Evolutionary conservation across 2,113 vertebrate species (phyloP).

Genomic region (Gallinago undulata): DNA sequence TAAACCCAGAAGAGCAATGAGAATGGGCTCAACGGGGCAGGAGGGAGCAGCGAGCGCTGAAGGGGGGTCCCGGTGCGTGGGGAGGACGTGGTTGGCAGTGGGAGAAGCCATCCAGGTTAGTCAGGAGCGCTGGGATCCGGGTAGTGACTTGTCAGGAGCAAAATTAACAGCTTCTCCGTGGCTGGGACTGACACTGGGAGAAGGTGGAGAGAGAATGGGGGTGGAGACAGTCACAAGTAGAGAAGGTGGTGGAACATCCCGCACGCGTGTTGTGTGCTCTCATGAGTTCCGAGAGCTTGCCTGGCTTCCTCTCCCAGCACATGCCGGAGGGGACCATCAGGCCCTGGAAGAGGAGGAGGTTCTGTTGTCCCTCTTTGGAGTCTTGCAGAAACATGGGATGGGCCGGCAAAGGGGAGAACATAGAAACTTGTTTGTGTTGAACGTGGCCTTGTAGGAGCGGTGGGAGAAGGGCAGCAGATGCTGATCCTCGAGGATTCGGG

Average conservation of each 20-base stretch:
- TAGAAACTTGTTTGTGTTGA: not conserved
- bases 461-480: not conserved
- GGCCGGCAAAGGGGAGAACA: no score
- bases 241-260: not conserved
- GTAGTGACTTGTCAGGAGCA: not conserved
- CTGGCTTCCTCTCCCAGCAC: not conserved
- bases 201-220: not conserved
- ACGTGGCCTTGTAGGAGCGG: fast-evolving
- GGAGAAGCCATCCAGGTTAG: not conserved
- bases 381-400: not conserved
- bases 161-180: fast-evolving
- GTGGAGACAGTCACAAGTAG: fast-evolving
- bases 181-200: not conserved
- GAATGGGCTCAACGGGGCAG: not conserved
- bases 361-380: not conserved
- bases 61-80: fast-evolving
- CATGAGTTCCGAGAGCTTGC: not conserved
- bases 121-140: not conserved
- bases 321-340: fast-evolving
- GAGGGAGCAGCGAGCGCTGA: fast-evolving
- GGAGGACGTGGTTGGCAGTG: not conserved
- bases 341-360: not conserved
- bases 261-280: fast-evolving
- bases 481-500: not conserved
- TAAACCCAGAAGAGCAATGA: not conserved